Conservation (phyloP, 2,113 vertebrate genomes). For the Todiramphus chloris region DNA sequence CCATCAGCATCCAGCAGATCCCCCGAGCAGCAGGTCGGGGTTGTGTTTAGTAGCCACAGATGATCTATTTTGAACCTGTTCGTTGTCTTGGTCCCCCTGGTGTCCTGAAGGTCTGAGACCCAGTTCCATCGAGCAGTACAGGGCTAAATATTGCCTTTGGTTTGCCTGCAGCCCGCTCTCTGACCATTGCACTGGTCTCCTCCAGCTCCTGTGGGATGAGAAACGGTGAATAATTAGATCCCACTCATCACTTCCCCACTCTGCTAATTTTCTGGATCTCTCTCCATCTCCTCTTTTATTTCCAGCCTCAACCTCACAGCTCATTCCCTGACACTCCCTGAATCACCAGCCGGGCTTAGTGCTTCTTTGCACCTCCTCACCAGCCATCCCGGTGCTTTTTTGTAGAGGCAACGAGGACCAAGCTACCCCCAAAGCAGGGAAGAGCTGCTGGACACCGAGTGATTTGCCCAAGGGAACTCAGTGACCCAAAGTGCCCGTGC, state of each 20-base stretch:
- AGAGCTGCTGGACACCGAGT: not conserved
- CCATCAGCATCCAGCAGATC: not conserved
- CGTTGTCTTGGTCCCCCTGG: accelerated
- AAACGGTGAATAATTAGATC: accelerated
- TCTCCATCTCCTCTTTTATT: not conserved
- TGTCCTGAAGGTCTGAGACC: not conserved
- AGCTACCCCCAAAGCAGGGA: not conserved
- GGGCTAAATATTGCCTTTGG: not conserved
- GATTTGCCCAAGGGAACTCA: not conserved
- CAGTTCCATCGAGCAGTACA: not conserved
- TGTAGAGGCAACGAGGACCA: not conserved
- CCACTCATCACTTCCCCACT: not conserved
- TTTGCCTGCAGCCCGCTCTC: not conserved
- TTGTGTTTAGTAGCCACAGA: not conserved
- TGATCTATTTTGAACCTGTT: too few relatives aligned
- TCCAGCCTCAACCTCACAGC: not conserved
- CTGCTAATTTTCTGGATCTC: not conserved
- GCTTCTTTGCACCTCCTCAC: not conserved
- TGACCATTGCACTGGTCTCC: not conserved
- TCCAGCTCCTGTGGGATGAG: not conserved
- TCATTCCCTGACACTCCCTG: not conserved
- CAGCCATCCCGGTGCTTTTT: accelerated
- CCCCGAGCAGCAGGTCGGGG: not conserved
- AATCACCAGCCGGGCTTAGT: not conserved
- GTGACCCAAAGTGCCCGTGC: not conserved